Base-by-base conservation (phyloP, 2,888 invertebrate genomes). In the Tupiocoris notatus region DNA sequence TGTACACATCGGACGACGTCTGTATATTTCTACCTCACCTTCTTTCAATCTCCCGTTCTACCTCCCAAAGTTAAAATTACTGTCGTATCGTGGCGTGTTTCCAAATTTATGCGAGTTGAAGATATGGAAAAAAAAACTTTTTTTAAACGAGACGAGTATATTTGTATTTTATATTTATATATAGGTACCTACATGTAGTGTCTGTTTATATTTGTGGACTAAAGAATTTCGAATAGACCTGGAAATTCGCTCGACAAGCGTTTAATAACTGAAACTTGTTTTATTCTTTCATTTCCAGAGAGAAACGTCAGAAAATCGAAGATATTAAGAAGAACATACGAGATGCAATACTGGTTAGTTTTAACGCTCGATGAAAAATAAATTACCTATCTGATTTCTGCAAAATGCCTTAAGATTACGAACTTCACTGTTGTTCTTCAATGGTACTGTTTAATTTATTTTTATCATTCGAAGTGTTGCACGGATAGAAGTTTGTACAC, bases 281-380 rank as follows among this genome's bases (percentile, higher is more conserved):
- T 39, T 39, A 7, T 39, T 39, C 39, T 39, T 39, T 12, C 82
- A 80, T 78, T 80, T 81, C 86, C 86, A 90, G 90, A 84, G 99
- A 99, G 86, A 94, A 96, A 84, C 92, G 94, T 85, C 96, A 97
- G 88, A 99, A 99, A 88, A 96, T 98, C 85, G 96, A 96, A 86
- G 98, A 97, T 87, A 98, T 98, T 86, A 96, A 96, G 88, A 95
- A 96, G 87, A 99, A 99, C 87, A 96, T 99, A 85, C 91, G 97
- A 85, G 99, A 99, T 89, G 98, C 99, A 84, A 98, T 99, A 88
- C 89, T 95, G 89, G 95, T 95, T 86, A 91, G 92, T n/a, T n/a
- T n/a, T n/a, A n/a, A n/a, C n/a, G n/a, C n/a, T n/a, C n/a, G n/a
- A n/a, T n/a, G n/a, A n/a, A n/a, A n/a, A n/a, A n/a, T n/a, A n/a